These are phyloP conservation scores for Calidris pugnax DNA, from an alignment of 2,113 vertebrate genomes.

Conservation along the genomic window DNA sequence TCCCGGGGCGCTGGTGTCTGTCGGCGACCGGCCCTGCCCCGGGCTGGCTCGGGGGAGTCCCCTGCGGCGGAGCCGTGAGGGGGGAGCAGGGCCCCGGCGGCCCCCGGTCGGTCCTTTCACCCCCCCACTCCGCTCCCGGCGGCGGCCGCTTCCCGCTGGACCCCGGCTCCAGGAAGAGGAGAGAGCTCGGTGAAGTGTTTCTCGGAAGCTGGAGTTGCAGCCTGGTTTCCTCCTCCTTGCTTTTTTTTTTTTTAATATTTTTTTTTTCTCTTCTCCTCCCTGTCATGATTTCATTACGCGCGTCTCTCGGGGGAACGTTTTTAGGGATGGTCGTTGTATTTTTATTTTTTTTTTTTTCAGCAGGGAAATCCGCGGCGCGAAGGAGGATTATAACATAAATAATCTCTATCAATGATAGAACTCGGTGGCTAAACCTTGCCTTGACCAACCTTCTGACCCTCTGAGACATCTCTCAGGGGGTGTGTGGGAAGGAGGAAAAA, in stretches of 20 bases:
- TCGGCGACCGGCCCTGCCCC: not conserved
- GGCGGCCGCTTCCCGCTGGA: not conserved
- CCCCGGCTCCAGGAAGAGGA: not conserved
- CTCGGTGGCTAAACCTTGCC: too few species aligned
- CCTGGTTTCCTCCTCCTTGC: not conserved
- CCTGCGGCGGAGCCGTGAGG: not conserved
- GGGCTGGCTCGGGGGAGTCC: not conserved
- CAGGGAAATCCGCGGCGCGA: too few species aligned
- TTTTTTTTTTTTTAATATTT: not conserved
- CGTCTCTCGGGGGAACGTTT: conserved; percentile 28
- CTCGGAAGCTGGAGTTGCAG: conserved; percentile 19
- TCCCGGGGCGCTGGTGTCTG: not conserved
- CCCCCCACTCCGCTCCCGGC: not conserved
- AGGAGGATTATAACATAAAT: too few species aligned
- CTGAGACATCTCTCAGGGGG: too few species aligned
- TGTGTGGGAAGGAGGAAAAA: too few species aligned
- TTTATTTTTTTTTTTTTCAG: too few species aligned
- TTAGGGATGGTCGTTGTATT: too few species aligned
- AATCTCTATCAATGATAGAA: too few species aligned
- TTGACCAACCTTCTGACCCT: too few species aligned
- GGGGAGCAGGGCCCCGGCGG: not conserved
- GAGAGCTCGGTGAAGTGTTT: not conserved
- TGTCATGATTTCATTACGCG: not conserved
- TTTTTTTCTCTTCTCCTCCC: too few species aligned
- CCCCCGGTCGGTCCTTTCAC: not conserved